Conservation (phyloP, 2,888 invertebrate species). For the Tortricodes alternella region DNA sequence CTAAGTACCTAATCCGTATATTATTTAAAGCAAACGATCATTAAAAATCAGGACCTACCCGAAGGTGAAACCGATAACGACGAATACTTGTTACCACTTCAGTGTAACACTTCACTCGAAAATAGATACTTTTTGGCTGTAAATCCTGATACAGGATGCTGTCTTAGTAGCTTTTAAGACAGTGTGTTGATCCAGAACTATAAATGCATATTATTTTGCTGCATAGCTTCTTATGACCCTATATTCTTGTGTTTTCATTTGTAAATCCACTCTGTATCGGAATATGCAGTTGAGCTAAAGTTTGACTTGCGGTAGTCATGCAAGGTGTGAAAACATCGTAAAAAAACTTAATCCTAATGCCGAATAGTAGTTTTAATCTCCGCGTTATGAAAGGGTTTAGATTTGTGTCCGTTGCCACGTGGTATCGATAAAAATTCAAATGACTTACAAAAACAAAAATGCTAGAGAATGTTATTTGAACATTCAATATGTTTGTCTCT, state of each 20-base stretch:
- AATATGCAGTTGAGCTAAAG: not conserved
- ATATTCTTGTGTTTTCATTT: no score
- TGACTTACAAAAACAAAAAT: constrained; percentile 30
- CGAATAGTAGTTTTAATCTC: constrained; percentile 44
- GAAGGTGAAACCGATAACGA: constrained; percentile 50
- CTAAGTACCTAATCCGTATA: constrained; percentile 32
- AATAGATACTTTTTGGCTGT: constrained; percentile 13
- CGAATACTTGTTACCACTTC: constrained; percentile 18
- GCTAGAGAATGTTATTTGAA: not conserved
- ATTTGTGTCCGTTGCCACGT: constrained; percentile 50
- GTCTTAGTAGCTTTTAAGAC: not conserved
- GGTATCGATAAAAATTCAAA: constrained; percentile 58
- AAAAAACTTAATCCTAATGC: constrained; percentile 49
- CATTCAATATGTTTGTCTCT: not conserved
- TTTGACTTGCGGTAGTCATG: constrained; percentile 27
- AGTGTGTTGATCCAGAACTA: not conserved
- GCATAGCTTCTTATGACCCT: no score
- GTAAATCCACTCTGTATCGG: not conserved
- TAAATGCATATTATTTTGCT: not conserved
- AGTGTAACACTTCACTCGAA: constrained; percentile 19
- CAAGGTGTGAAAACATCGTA: constrained; percentile 68
- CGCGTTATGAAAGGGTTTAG: constrained; percentile 39
- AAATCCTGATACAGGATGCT: constrained; percentile 1
- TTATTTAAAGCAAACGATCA: constrained; percentile 39
- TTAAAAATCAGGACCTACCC: constrained; percentile 54